Evolutionary conservation across 2,888 invertebrate genomes (phyloP).

Genomic region (Drosophila monieri): DNA sequence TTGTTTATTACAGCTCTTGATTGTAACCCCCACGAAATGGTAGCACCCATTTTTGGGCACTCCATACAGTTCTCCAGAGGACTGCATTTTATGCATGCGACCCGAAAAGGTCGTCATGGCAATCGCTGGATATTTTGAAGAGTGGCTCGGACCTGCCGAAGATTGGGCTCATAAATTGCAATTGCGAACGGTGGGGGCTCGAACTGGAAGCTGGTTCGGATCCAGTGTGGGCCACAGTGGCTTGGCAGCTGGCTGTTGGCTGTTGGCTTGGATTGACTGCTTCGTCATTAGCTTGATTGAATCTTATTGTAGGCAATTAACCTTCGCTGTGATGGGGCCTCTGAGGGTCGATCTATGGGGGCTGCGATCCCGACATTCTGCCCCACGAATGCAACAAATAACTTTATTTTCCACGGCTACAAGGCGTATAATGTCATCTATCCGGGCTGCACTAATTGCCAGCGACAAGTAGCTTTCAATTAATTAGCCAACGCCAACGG

Average conservation of each 20-base stretch:
- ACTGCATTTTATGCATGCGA: constrained; percentile 70
- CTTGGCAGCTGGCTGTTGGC: constrained; percentile 20
- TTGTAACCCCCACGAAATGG: not conserved
- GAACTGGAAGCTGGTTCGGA: constrained; percentile 32
- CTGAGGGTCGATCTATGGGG: constrained; percentile 22
- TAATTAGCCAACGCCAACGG: constrained; percentile 69
- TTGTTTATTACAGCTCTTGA: not conserved
- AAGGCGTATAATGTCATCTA: constrained; percentile 76
- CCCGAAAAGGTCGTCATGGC: constrained; percentile 61
- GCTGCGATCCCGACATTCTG: constrained; percentile 38
- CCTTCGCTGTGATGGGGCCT: constrained; percentile 66
- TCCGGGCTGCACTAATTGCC: constrained; percentile 70
- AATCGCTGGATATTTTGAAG: not conserved
- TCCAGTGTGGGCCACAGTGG: constrained; percentile 16
- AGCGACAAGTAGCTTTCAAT: constrained; percentile 68
- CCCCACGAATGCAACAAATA: constrained; percentile 52
- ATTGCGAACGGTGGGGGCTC: constrained; percentile 47
- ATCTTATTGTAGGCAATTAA: constrained; percentile 78
- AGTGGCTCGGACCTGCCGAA: constrained; percentile 3
- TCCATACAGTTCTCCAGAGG: constrained; percentile 33
- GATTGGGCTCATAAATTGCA: constrained; percentile 68
- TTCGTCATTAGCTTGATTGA: constrained; percentile 78
- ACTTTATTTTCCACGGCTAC: constrained; percentile 65
- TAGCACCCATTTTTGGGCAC: constrained; percentile 15
- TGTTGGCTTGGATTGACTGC: constrained; percentile 41